A percentile compares a stretch with the other conserved stretches of the same genome.
Conservation (phyloP, 2,113 vertebrate species). For the Pica pica region DNA sequence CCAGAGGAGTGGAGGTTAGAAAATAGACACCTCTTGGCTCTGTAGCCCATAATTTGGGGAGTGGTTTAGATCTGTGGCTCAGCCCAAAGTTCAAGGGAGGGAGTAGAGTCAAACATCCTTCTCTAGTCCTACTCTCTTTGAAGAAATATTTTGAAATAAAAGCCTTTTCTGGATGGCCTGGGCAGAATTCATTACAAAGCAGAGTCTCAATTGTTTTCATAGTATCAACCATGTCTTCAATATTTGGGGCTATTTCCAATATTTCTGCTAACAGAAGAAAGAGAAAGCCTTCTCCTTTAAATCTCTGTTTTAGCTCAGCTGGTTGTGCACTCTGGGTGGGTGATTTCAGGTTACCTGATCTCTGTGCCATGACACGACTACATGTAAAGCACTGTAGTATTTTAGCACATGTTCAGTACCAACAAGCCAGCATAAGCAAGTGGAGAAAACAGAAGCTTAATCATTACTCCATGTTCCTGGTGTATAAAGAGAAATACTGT, state of each 20-base stretch:
- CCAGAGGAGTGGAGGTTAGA: neutral
- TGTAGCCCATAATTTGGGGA: neutral
- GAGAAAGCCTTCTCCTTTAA: neutral
- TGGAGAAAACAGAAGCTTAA: constrained; percentile 63
- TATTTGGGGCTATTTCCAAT: neutral
- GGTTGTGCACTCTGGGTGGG: neutral
- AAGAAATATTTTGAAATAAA: neutral
- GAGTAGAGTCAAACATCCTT: neutral
- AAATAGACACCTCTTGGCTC: constrained; percentile 37
- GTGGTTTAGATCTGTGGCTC: neutral
- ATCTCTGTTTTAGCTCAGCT: neutral
- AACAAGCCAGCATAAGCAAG: constrained; percentile 18
- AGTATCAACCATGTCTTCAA: neutral
- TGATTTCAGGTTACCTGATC: constrained; percentile 49
- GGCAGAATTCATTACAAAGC: neutral
- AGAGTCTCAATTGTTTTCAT: neutral
- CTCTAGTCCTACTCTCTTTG: neutral
- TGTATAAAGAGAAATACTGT: constrained; percentile 60
- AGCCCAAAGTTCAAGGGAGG: neutral
- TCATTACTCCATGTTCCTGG: constrained; percentile 65
- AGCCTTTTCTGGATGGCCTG: neutral
- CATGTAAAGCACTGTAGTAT: constrained; percentile 12
- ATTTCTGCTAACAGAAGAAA: neutral
- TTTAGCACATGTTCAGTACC: constrained; percentile 42
- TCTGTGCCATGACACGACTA: neutral